A percentile compares a stretch with the other conserved stretches of the same genome.
phyloP scores from a whole-genome alignment of 1,140 invertebrate species.

The Drosophila asahinai region DNA sequence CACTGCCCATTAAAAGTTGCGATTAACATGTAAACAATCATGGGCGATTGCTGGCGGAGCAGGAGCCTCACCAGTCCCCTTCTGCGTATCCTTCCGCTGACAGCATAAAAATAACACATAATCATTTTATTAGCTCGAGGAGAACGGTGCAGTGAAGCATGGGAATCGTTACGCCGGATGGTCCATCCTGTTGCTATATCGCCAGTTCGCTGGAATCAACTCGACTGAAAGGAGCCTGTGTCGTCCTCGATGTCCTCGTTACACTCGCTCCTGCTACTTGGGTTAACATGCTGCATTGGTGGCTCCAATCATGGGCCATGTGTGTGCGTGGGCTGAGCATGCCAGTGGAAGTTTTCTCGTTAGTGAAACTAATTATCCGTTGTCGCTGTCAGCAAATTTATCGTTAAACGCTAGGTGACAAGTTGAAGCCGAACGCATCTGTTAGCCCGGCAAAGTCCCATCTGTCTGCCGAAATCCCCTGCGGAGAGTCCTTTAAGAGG shows the following conservation, averaged over 20 bases:
- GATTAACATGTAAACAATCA: slow-evolving; percentile 81
- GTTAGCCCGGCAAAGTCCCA: slow-evolving; percentile 22
- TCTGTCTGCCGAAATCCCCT: slow-evolving; percentile 11
- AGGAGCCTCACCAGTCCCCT: slow-evolving; percentile 22
- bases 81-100: slow-evolving; percentile 17
- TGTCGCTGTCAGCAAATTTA: slow-evolving; percentile 83
- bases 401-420: slow-evolving; percentile 81
- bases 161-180: slow-evolving; percentile 63
- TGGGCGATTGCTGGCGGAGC: slow-evolving; percentile 61
- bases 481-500: slow-evolving; percentile 32
- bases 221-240: slow-evolving; percentile 22
- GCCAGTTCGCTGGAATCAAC: slow-evolving; percentile 26
- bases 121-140: slow-evolving; percentile 80
- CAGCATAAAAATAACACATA: slow-evolving; percentile 80
- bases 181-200: slow-evolving; percentile 68
- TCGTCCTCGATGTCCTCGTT: slow-evolving; percentile 38
- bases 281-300: slow-evolving; percentile 77
- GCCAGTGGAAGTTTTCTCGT: slow-evolving; percentile 80
- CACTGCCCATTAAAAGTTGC: slow-evolving; percentile 69
- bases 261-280: slow-evolving; percentile 59
- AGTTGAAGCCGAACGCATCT: slow-evolving; percentile 56
- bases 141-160: slow-evolving; percentile 63
- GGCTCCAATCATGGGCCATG: slow-evolving; percentile 61
- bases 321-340: slow-evolving; percentile 34
- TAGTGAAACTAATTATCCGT: slow-evolving; percentile 83